Evolutionary conservation across 2,113 vertebrate species (phyloP), one percentile per base, ranked within the genome.

Genomic region (Copsychus sechellarum): DNA sequence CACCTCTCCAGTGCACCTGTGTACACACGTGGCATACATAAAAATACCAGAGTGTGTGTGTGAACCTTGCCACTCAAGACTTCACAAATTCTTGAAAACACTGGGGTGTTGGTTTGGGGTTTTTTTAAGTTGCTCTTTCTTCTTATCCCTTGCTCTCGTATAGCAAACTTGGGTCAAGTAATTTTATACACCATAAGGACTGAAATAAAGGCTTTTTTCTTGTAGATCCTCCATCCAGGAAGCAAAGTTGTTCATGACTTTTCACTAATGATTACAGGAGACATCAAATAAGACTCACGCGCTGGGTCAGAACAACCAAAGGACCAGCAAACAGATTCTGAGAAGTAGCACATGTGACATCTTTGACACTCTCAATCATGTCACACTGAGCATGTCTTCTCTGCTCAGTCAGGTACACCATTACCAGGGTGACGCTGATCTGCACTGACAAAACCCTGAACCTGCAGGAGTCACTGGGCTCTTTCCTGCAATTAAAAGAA

Each of bases 91-190:
- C 28, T 61, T 70, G 6, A 60, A 58, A 93, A 36, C 2, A n/a
- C 3, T 23, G 24, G 2, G 3, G 3, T 17, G 47, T 25, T 22
- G 36, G 2, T 22, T 45, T 45, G 11, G 19, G 4, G 1, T 3
- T n/a, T 60, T 38, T 58, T 66, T n/a, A 54, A 51, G 34, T 21
- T 71, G 22, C 5, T 74, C 4, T 62, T 67, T 47, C 26, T 83
- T 21, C 16, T 83, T 34, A 16, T 34, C 9, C 18, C 11, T 86
- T 58, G 20, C 7, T 76, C 40, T 69, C 53, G 3, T 1, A 2
- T 22, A 15, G 14, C 9, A 40, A 88, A 53, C 17, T 13, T 40
- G 36, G 5, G 7, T 50, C 31, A 47, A 14, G 31, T 40, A 48
- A 67, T 69, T 92, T 66, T 36, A 43, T 24, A 56, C 6, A 79